Base-by-base conservation (phyloP, 2,888 invertebrate genomes). In the Chromoteleia sp. region DNA sequence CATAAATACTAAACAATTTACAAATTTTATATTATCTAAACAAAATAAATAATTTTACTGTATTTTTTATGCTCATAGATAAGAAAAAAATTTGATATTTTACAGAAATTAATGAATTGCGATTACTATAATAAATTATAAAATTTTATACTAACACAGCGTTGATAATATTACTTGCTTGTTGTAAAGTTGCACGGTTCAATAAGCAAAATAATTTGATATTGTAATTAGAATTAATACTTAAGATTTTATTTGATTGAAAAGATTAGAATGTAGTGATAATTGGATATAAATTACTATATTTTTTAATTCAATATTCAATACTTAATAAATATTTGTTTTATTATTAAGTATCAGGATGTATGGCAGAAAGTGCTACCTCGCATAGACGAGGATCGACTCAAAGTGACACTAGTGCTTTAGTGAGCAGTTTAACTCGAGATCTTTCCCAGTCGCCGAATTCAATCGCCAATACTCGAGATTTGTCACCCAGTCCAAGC, bases 391-490 rank as follows among this genome's bases (percentile, higher is more conserved):
- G 94, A 54, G 93, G 93, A 48, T 94, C 94, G 8, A 93, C 93
- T 12, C 92, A 93, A 85, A 94, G 94, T 50, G 94, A 95, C 85
- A 94, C 94, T 14, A 94, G 94, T 85, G 94, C 94, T 63, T 89
- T 94, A 83, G 93, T 94, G 21, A 94, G 94, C 89, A 94, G 94
- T 82, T 89, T 94, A 39, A 94, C 94, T 0, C 92, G 94, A 84
- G 95, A 95, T 90, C 92, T 94, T 61, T 94, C 94, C 30, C 94
- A 94, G 84, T 94, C 94, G 1, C 93, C 93, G 6, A 93, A 93
- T 85, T 91, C 89, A 68, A 91, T 89, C 70, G 90, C 90, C 87
- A 88, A 93, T 89, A 92, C 92, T 2, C 92, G 93, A 70, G 94
- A 94, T 86, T 86, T 92, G n/a, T 93, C 94, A 4, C 93, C 94